Base-by-base conservation (phyloP, 2,888 invertebrate species). In the Eurytoma californica region DNA sequence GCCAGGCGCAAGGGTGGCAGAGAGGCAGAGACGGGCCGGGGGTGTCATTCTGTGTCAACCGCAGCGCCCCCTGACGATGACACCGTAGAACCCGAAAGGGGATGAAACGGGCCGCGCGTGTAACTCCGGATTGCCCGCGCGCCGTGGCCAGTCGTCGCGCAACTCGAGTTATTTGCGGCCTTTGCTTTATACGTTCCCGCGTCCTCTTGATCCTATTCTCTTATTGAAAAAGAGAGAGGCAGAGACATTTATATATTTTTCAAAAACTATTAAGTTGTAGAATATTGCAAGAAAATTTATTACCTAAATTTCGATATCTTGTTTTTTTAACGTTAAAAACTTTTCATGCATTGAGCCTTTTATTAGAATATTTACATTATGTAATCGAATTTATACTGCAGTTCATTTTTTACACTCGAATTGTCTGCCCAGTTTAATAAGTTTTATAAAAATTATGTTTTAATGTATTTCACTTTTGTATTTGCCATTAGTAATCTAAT, bases 11-110 rank as follows among this genome's bases (percentile, higher is more conserved):
- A 68, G 57, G 47, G 70, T 58, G 53, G 58, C 55, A 67, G 74
- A 63, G 65, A 79, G 60, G 66, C 30, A 57, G 80, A 74, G 75
- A 76, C 24, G 63, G 30, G 63, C 39, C 49, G 81, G 82, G 88
- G 86, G 88, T 89, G 89, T 89, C 88, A 87, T 88, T 88, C 86
- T 85, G 88, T 89, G 90, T 89, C 90, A 90, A 88, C 88, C 88
- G 82, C 89, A 90, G 89, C 86, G 87, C 88, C 90, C 89, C 88
- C 89, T 89, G 90, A 88, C 88, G 88, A 90, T 90, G 90, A 90
- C 90, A 89, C 87, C 86, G 86, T 83, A 12, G 86, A 86, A 89
- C 89, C 88, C 86, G 88, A 87, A 89, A 89, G 88, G 89, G 90
- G 90, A 86, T 86, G 87, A 86, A 86, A 86, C 87, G 84, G 83